Percentiles rank a stretch among this genome's conserved stretches.
Evolutionary conservation across 2,113 vertebrate species (phyloP).

Genomic region (human): GRCh38 chr6:78523001-78523500

Average conservation of each 20-base stretch:
- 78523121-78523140: neutral
- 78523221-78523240: neutral
- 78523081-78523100: neutral
- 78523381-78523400: neutral
- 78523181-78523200: neutral
- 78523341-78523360: too few relatives aligned
- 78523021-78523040: neutral
- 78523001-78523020: neutral
- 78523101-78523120: neutral
- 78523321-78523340: neutral
- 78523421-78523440: neutral
- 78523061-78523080: neutral
- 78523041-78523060: neutral
- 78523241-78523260: neutral
- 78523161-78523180: neutral
- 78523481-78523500: neutral
- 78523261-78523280: neutral
- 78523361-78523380: too few relatives aligned
- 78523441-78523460: neutral
- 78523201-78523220: neutral
- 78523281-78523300: neutral
- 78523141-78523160: neutral
- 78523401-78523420: neutral
- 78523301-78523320: neutral
- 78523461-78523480: constrained; percentile 7